phyloP scores from a whole-genome alignment of 2,888 invertebrate genomes.

The Galerucella calmariensis region DNA sequence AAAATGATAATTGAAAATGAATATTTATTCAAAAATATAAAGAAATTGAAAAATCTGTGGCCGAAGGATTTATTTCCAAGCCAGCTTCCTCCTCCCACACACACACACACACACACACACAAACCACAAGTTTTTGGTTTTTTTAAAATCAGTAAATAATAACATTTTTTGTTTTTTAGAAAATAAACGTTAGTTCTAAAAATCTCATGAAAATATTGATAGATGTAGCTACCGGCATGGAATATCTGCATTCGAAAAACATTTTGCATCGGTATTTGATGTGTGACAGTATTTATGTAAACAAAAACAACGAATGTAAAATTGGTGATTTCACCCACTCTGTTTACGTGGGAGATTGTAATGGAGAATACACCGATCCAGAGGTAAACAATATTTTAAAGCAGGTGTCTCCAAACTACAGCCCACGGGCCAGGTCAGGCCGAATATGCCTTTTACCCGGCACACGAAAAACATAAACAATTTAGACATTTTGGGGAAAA shows the following conservation, averaged over 20 bases:
- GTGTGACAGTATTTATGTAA: neutral
- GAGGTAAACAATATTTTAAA: neutral
- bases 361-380: neutral
- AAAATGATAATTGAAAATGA: no score
- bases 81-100: no score
- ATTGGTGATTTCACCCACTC: slow-evolving; percentile 7
- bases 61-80: no score
- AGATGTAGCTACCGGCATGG: slow-evolving; percentile 14
- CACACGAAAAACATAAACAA: no score
- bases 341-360: slow-evolving; percentile 14
- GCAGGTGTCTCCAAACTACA: no score
- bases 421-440: no score
- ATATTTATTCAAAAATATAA: no score
- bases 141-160: neutral
- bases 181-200: neutral
- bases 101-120: no score
- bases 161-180: slow-evolving; percentile 1
- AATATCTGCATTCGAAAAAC: slow-evolving; percentile 8
- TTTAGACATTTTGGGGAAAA: no score
- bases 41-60: no score
- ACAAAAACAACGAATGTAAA: slow-evolving; percentile 10
- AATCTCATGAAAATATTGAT: slow-evolving; percentile 3
- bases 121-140: no score
- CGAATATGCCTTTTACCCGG: no score
- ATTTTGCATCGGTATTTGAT: slow-evolving; percentile 1